phyloP scores from a whole-genome alignment of 1,140 invertebrate genomes.

The Hestina assimilis region DNA sequence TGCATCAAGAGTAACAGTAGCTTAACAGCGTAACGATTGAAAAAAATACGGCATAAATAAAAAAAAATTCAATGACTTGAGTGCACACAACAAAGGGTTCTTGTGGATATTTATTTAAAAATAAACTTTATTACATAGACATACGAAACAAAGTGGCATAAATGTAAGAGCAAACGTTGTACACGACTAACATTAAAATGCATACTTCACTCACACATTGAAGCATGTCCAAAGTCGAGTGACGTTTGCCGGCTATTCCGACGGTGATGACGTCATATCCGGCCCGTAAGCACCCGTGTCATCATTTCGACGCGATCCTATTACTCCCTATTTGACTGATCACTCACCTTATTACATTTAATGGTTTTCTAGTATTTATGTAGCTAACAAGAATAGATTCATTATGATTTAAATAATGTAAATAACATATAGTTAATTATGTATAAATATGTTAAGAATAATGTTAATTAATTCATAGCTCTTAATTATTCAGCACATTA shows the following conservation, averaged over 20 bases:
- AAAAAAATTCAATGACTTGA: conserved; percentile 18
- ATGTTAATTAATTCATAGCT: no score
- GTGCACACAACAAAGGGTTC: conserved; percentile 18
- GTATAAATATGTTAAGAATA: no score
- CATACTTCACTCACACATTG: conserved; percentile 4
- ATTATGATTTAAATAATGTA: no score
- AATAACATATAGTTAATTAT: no score
- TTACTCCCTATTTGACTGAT: conserved; percentile 23
- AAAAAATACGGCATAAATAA: conserved; percentile 20
- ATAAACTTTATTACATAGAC: not conserved
- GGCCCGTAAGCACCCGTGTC: conserved; percentile 21
- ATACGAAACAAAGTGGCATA: not conserved
- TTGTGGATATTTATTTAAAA: not conserved
- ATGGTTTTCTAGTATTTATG: not conserved
- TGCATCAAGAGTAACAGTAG: not conserved
- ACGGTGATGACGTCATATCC: conserved; percentile 38
- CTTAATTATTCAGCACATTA: no score
- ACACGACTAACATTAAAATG: conserved; percentile 9
- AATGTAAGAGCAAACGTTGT: not conserved
- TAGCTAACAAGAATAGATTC: not conserved
- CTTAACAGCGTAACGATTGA: conserved; percentile 11
- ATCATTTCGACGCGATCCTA: conserved; percentile 7
- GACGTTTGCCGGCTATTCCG: conserved; percentile 28
- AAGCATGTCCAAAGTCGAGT: conserved; percentile 10
- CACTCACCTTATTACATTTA: conserved; percentile 2